Evolutionary conservation across 2,888 invertebrate species (phyloP), one percentile per base, ranked within the genome.

Genomic region (Sclerodermus sp.): DNA sequence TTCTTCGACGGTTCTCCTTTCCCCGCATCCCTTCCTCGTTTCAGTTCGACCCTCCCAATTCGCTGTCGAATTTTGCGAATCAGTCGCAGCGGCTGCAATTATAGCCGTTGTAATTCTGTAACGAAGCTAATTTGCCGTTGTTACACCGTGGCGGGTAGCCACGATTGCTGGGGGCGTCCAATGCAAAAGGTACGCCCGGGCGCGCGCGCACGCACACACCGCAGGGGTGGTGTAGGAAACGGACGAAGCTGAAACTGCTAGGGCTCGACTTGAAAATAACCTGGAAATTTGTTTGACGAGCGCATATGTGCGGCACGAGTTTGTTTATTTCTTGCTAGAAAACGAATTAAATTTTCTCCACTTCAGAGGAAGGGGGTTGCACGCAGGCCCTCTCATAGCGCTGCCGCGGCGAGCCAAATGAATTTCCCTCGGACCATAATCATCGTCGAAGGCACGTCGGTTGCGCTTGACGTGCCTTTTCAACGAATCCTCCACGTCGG

Each of bases 111-210:
- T 67, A 56, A 64, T 63, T 54, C 48, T 50, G 55, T 66, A 67
- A 67, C 65, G 60, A 67, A 62, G 67, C 64, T 64, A 65, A 66
- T 65, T 66, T 64, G 52, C 6, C 12, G 57, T 60, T 53, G 60
- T 61, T 63, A 59, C 60, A 53, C 47, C 46, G 40, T 40, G 37
- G 46, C 50, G 42, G 14, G 17, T 23, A 50, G 48, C 29, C 56
- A 44, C 52, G 52, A 50, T 54, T 57, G 55, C 60, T 44, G 44
- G 45, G 44, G 53, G 57, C 54, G 53, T 30, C 42, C 31, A 40
- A 10, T 36, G 36, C 48, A 54, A 57, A 55, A 51, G 55, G 49
- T 39, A 46, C 45, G 49, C 51, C 49, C 47, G 47, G 44, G 10
- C 17, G 5, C 14, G 17, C 4, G 40, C 18, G 16, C 45, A 18